Base-by-base conservation (phyloP, 2,888 invertebrate genomes). In the Epinotia nisella region DNA sequence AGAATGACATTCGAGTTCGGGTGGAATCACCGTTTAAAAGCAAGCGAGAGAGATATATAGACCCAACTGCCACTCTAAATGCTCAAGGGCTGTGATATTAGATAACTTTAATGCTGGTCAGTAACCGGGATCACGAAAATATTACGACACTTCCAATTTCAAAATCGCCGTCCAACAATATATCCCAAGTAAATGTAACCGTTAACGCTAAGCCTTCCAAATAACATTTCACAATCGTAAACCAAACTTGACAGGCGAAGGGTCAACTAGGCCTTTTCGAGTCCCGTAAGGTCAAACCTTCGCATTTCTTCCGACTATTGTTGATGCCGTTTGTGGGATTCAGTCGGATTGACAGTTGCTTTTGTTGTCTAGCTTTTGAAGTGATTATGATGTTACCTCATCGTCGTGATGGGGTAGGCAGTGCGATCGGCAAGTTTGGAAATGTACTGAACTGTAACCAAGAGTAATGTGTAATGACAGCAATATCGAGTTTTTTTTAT, bases 261-360 rank as follows among this genome's bases (percentile, higher is more conserved):
- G 71, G 71, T 72, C 71, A 72, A 67, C 61, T 67, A 71, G 53
- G 55, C 71, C 71, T 67, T 72, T 70, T 72, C 19, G 19, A 67
- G 55, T 65, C 67, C 55, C 65, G 60, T 66, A 45, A 67, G 71
- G 60, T 72, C 67, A 67, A 17, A 35, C 39, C 39, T 60, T 60
- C 61, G 51, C 61, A 61, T 61, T 70, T 69, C 69, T 29, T 71
- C 45, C 4, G 53, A 13, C 51, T 61, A 67, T 72, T 72, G 71
- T 72, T 61, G 17, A 21, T 19, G 15, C 24, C 15, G 9, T 35
- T 35, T 55, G 60, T 11, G 53, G 61, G 24, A 19, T 17, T 15
- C 13, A 17, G 55, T 45, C 11, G 17, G 45, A 59, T 67, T 67
- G 71, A 71, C 71, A 71, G 71, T 17, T 62, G 61, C 21, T 56